Evolutionary conservation across 1,140 invertebrate genomes (phyloP).

Genomic region (Camponotus vicinus): DNA sequence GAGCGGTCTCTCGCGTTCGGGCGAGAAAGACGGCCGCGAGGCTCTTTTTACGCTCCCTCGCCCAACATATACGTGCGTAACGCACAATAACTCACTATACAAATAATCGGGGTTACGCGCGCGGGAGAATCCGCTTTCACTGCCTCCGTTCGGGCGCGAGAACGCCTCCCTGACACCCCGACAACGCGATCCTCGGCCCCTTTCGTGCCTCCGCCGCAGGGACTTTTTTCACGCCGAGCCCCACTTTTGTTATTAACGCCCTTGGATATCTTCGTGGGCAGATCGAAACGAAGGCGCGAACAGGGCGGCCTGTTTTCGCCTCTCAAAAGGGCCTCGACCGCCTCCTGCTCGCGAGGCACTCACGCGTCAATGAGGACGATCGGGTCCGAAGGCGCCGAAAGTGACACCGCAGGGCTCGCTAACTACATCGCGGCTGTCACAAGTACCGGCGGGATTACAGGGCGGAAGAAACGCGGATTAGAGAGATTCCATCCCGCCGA

Average conservation of each 20-base stretch:
- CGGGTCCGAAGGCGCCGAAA: constrained; percentile 47
- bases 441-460: constrained; percentile 39
- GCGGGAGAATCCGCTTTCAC: constrained; percentile 57
- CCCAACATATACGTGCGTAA: constrained; percentile 28
- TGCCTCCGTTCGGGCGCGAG: constrained; percentile 51
- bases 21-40: constrained; percentile 46
- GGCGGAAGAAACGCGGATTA: constrained; percentile 52
- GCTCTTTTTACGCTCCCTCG: constrained; percentile 48
- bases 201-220: constrained; percentile 39
- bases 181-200: constrained; percentile 60
- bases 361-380: constrained; percentile 60
- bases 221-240: constrained; percentile 54
- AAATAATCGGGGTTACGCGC: constrained; percentile 58
- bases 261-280: constrained; percentile 49
- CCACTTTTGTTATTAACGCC: constrained; percentile 63
- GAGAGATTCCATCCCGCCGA: constrained; percentile 23
- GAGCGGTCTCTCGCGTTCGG: neutral
- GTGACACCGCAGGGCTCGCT: constrained; percentile 52
- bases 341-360: constrained; percentile 51
- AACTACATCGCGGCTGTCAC: constrained; percentile 52
- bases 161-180: constrained; percentile 39
- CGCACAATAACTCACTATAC: constrained; percentile 59
- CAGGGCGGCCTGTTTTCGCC: constrained; percentile 59
- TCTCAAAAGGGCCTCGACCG: constrained; percentile 42
- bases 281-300: constrained; percentile 57